A percentile compares a stretch with the other conserved stretches of the same genome.
Evolutionary conservation across 2,113 vertebrate genomes (phyloP).

Genomic region (Xiphias gladius): DNA sequence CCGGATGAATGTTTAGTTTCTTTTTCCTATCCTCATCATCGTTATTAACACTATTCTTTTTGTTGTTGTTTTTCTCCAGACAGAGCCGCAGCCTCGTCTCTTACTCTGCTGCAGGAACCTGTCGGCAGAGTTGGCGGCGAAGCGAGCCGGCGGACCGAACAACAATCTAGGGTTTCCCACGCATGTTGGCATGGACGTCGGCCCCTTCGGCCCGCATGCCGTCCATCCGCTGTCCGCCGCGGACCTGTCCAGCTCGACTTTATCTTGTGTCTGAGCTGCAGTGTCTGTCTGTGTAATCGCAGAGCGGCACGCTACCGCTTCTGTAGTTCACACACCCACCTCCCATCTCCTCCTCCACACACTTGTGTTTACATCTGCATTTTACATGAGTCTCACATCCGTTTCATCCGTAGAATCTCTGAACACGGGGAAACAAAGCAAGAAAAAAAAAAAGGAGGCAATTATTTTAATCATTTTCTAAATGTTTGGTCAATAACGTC

Average conservation of each 20-base stretch:
- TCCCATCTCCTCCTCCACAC: background rate
- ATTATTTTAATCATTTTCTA: too few relatives aligned
- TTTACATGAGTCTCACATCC: background rate
- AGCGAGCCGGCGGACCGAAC: background rate
- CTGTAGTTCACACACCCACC: background rate
- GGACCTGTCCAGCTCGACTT: too few relatives aligned
- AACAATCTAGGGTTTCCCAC: too few relatives aligned
- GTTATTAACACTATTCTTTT: too few relatives aligned
- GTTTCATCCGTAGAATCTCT: background rate
- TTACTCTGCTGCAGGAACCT: background rate
- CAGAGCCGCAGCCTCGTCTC: background rate
- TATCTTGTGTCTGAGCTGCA: background rate
- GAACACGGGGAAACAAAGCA: too few relatives aligned
- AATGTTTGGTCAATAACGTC: too few relatives aligned
- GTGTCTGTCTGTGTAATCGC: background rate
- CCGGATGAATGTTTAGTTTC: background rate
- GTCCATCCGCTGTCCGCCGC: too few relatives aligned
- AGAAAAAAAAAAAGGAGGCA: too few relatives aligned
- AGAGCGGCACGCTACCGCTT: background rate
- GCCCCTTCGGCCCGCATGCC: too few relatives aligned
- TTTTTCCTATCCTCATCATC: background rate
- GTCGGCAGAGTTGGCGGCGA: background rate
- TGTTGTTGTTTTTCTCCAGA: background rate
- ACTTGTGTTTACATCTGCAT: constrained; percentile 13
- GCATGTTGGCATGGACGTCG: too few relatives aligned